Evolutionary conservation across 2,797 vertebrate species (phyloP), one percentile per base, ranked within the genome.

Genomic region (Neostethus bicornis): DNA sequence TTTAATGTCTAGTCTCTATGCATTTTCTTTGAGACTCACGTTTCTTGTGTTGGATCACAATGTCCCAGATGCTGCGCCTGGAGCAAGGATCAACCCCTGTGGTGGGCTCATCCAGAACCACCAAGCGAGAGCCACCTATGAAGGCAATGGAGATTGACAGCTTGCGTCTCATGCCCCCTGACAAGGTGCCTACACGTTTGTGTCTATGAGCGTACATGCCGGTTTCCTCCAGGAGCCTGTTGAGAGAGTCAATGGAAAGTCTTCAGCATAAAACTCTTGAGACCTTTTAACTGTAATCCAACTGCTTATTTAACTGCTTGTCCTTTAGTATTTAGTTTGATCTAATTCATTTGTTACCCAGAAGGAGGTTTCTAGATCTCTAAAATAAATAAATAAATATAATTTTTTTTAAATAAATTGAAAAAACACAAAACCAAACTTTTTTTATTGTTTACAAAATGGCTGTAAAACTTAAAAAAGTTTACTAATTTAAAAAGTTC

Each of bases 41-140:
- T 79, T 91, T 94, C 88, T 97, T 98, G 67, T 97, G 91, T 81
- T 96, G 94, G 71, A 95, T 94, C 80, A 99, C 92, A 54, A 98
- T 95, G 81, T 99, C 95, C 97, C 97, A 99, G 90, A 99, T 99
- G 75, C 92, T 94, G 65, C 96, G 92, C 43, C 97, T 89, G 53
- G 96, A 98, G 86, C 97, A 99, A 0, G 97, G 96, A 82, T 99
- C 97, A 24, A 99, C 94, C 3, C 97, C 97, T 2, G 96, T 97
- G 69, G 96, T 98, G 47, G 97, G 97, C 78, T 99, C 97, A 74
- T 99, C 97, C 72, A 99, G 80, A 75, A 99, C 95, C 59, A 99
- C 95, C 77, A 98, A 89, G 14, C 90, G 94, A 2, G 97, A 99
- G 71, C 95, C 96, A 35, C 96, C 97, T 23, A 99, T 96, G 51